Evolutionary conservation across 2,888 invertebrate genomes (phyloP).

Genomic region (Empis stercorea): DNA sequence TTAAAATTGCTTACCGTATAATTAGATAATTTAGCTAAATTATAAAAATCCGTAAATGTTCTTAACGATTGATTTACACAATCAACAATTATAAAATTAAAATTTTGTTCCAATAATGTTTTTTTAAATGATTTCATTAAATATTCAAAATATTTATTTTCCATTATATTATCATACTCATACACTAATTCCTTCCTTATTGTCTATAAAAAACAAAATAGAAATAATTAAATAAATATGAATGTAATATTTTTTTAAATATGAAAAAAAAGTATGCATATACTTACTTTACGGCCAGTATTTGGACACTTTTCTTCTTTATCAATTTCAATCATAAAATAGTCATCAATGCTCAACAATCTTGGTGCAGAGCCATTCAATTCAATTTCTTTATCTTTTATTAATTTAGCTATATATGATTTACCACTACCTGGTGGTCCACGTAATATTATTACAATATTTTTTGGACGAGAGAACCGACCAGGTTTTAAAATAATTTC

Average conservation of each 20-base stretch:
- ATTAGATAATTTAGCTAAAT: conserved; percentile 51
- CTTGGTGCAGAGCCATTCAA: conserved; percentile 80
- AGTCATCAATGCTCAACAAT: conserved; percentile 88
- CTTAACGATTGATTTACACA: conserved; percentile 72
- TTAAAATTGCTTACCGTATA: conserved; percentile 26
- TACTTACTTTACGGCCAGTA: conserved; percentile 30
- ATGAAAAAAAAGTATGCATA: too few species aligned
- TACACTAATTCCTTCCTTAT: conserved; percentile 42
- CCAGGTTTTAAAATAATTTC: conserved; percentile 73
- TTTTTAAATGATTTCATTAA: conserved; percentile 83
- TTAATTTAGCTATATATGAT: conserved; percentile 75
- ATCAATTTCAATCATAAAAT: conserved; percentile 82
- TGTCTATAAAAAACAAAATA: conserved; percentile 21
- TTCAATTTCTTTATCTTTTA: conserved; percentile 70
- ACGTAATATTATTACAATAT: conserved; percentile 76
- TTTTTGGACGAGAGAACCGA: conserved; percentile 58
- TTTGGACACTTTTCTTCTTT: conserved; percentile 40
- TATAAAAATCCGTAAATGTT: conserved; percentile 79
- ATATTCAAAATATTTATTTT: conserved; percentile 66
- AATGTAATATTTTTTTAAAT: too few species aligned
- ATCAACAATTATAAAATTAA: conserved; percentile 86
- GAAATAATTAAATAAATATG: neutral
- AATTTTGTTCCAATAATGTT: conserved; percentile 78
- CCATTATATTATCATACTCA: conserved; percentile 77
- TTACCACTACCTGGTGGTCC: conserved; percentile 94